phyloP scores from a whole-genome alignment of 1,140 invertebrate species.

The Scaptodrosophila lebanonensis region DNA sequence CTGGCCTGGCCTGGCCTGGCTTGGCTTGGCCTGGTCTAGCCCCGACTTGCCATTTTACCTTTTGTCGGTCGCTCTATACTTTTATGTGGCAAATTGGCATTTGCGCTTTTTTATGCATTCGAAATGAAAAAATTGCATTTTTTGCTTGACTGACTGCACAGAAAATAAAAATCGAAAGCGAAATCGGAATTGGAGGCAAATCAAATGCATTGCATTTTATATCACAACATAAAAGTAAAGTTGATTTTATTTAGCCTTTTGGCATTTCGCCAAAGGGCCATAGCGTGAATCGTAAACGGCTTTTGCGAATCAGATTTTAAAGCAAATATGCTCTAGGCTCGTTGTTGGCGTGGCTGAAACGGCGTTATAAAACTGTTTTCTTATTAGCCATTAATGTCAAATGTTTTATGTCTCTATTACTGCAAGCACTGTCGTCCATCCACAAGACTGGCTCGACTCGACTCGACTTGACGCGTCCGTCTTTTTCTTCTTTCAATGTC shows the following conservation, averaged over 20 bases:
- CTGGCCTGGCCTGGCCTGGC: neutral
- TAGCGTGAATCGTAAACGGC: too few relatives aligned
- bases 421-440: too few relatives aligned
- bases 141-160: conserved; percentile 11
- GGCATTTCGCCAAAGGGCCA: too few relatives aligned
- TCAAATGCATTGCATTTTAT: conserved; percentile 37
- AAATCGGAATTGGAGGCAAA: conserved; percentile 50
- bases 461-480: too few relatives aligned
- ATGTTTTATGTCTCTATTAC: too few relatives aligned
- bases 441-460: neutral
- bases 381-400: too few relatives aligned
- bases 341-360: too few relatives aligned
- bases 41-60: conserved; percentile 8
- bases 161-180: too few relatives aligned
- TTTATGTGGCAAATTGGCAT: conserved; percentile 33
- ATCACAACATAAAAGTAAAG: too few relatives aligned
- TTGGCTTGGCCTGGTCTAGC: neutral
- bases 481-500: conserved; percentile 52
- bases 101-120: conserved; percentile 12
- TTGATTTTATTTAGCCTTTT: conserved; percentile 7
- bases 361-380: too few relatives aligned
- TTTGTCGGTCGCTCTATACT: conserved; percentile 18
- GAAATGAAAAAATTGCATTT: conserved; percentile 2
- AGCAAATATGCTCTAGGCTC: too few relatives aligned
- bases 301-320: too few relatives aligned